Evolutionary conservation across 1,140 invertebrate genomes (phyloP), one percentile per base, ranked within the genome.

Genomic region (Eumeta japonica): DNA sequence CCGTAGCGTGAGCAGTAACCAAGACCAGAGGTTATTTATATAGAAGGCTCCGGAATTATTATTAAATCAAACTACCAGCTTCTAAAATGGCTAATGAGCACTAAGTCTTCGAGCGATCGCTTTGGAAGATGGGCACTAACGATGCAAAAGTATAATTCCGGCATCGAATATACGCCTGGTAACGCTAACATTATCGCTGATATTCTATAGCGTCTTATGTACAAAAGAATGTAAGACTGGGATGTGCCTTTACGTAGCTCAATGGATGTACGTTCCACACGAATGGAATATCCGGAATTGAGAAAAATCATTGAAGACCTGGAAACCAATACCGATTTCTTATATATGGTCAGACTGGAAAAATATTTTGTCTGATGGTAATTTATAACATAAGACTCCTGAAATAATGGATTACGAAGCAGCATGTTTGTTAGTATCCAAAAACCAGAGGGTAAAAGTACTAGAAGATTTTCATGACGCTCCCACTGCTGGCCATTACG

Each of bases 21-120:
- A 52, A 64, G 17, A 77, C 74, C 24, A 28, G 59, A 17, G 48
- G 48, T n/a, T n/a, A n/a, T n/a, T 0, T 71, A 68, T 31, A 38
- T 64, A 14, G 56, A 66, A 28, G 63, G 60, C 5, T 48, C 33
- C 10, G 43, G 43, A 66, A 79, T 46, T 67, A 55, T 16, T 2
- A 46, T 75, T 2, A 37, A 45, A 9, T 52, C 39, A 3, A 57
- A 64, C 40, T 76, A 80, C 35, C 68, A 76, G 33, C 71, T 77
- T 0, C 37, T 81, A 11, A 48, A 46, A 14, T 81, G 72, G 67
- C 48, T 81, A 0, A 41, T 62, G n/a, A 50, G 52, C 1, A 46
- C 76, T 0, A 75, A 68, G 40, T 51, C 72, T 12, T 60, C 63
- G 2, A 62, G 44, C 1, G 62, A 59, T 12, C 28, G 61, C 5